Base-by-base conservation (phyloP, 2,888 invertebrate species). In the Calliscelio sp. region DNA sequence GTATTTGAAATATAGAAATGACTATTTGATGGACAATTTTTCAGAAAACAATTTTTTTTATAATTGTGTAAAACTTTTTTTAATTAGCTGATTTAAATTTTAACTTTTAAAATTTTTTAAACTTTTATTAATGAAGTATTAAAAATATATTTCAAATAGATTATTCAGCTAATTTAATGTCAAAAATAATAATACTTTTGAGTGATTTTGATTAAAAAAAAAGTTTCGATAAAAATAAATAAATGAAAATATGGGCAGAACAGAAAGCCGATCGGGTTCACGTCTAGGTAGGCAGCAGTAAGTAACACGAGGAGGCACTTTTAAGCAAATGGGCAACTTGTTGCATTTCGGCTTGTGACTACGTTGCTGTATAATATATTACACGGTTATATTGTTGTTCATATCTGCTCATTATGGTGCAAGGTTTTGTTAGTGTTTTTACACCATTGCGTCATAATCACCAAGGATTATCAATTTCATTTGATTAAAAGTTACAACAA, bases 271-370 rank as follows among this genome's bases (percentile, higher is more conserved):
- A 78, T 86, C 74, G 74, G 68, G 80, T 84, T 86, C 82, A 84
- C 82, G 80, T 82, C 59, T 75, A 84, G 82, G 86, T 84, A 86
- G 84, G 80, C 77, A 81, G 79, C 46, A 84, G 81, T 82, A 81
- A 82, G 84, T 86, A 86, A 86, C 80, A 86, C 82, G 84, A 84
- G 81, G 78, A 86, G 84, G 86, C 80, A 73, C 79, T 84, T 81
- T 49, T 74, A 59, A 78, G 86, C 87, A 88, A 91, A 91, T 91
- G 90, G 90, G 91, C 92, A 91, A 92, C 92, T 91, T 91, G 91
- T 91, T 91, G 91, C 91, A 83, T 90, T 85, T 82, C 79, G 66
- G 81, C 74, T 65, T 81, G 73, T 55, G 71, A 73, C 81, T 71
- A 65, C 49, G 75, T 59, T 73, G 77, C 83, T 71, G 75, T 66